Evolutionary conservation across 2,113 vertebrate species (phyloP).

Genomic region (Piaya cayana): DNA sequence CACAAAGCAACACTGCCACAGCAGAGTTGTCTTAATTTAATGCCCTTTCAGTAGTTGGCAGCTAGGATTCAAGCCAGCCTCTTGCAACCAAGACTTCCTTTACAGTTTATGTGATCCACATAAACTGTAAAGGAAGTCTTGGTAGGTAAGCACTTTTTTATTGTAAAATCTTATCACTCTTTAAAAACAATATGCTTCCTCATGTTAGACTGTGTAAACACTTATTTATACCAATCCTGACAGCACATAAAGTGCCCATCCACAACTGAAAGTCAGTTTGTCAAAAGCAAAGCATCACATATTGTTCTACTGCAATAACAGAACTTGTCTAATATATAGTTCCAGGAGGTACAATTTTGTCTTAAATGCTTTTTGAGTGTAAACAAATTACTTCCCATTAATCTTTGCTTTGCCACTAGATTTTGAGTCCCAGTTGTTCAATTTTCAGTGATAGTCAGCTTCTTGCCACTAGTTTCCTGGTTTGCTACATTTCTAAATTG

Average conservation of each 20-base stretch:
- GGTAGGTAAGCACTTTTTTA: background rate
- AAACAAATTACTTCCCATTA: slow-evolving; percentile 69
- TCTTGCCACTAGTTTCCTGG: slow-evolving; percentile 48
- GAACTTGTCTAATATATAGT: slow-evolving; percentile 21
- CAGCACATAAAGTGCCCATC: slow-evolving; percentile 25
- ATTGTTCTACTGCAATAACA: background rate
- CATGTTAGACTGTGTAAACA: background rate
- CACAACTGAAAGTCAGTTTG: background rate
- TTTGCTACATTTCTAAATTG: slow-evolving; percentile 44
- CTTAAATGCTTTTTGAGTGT: slow-evolving; percentile 42
- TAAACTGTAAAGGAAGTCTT: too few species aligned
- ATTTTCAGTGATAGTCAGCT: slow-evolving; percentile 61
- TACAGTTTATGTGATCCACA: background rate
- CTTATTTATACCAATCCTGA: background rate
- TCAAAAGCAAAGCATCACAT: slow-evolving; percentile 3
- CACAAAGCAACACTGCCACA: background rate
- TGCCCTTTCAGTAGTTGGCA: background rate
- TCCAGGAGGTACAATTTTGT: slow-evolving; percentile 65
- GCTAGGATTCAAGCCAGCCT: background rate
- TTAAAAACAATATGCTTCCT: slow-evolving; percentile 3
- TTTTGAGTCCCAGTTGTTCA: slow-evolving; percentile 60
- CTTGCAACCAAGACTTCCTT: background rate
- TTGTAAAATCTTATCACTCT: background rate
- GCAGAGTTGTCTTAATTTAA: background rate
- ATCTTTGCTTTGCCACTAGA: slow-evolving; percentile 52